Percentiles rank a stretch among this genome's conserved stretches.
phyloP scores from a whole-genome alignment of 2,888 invertebrate species.

The Drosophila gaucha region DNA sequence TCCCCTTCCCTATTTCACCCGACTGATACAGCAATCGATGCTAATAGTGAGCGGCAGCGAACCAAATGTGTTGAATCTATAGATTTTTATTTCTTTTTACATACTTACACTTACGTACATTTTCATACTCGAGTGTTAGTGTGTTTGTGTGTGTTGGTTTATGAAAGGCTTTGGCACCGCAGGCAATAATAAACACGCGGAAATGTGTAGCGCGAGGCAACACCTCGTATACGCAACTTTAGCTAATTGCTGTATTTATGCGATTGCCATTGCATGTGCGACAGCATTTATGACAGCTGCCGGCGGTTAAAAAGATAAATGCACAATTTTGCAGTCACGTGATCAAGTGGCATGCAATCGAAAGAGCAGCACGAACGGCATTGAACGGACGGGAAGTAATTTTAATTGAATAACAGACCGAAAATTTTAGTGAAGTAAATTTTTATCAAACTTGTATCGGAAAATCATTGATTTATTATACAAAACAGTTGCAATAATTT shows the following conservation, averaged over 20 bases:
- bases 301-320: slow-evolving; percentile 44
- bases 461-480: no score
- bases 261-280: slow-evolving; percentile 53
- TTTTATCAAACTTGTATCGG: neutral
- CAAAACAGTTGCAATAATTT: no score
- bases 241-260: slow-evolving; percentile 58
- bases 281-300: slow-evolving; percentile 40
- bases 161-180: slow-evolving; percentile 36
- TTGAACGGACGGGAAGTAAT: neutral
- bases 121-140: neutral
- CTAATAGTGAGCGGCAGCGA: slow-evolving; percentile 35
- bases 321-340: slow-evolving; percentile 36
- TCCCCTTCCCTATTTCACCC: neutral
- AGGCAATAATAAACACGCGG: slow-evolving; percentile 32
- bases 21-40: slow-evolving; percentile 18
- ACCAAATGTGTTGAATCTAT: slow-evolving; percentile 4
- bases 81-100: slow-evolving; percentile 27
- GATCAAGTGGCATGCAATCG: slow-evolving; percentile 34
- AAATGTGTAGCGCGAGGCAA: slow-evolving; percentile 16
- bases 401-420: slow-evolving; percentile 9
- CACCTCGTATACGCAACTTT: slow-evolving; percentile 59
- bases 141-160: slow-evolving; percentile 7
- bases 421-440: neutral
- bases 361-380: neutral
- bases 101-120: slow-evolving; percentile 2